Percentiles rank a stretch among this genome's conserved stretches.
phyloP scores from a whole-genome alignment of 30 jellyfish, hydroid and myxozoan genomes.

The Rhopilema esculentum region DNA sequence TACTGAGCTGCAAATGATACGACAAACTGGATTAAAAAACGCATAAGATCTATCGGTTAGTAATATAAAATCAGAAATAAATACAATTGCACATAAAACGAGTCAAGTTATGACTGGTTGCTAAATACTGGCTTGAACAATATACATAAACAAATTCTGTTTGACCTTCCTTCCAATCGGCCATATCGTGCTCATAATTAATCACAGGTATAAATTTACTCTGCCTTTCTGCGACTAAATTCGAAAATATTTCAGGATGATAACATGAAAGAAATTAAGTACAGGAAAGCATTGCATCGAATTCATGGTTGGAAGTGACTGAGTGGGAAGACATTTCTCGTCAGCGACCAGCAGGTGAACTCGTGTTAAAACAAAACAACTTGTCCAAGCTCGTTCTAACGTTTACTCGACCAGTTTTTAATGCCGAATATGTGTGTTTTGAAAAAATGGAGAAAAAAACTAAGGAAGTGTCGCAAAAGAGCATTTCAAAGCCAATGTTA shows the following conservation, averaged over 20 bases:
- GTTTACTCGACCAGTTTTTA: neutral
- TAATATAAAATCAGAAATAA: neutral
- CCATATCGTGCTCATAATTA: neutral
- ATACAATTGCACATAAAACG: neutral
- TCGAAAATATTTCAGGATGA: neutral
- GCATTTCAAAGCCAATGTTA: neutral
- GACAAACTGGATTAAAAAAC: neutral
- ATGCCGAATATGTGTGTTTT: neutral
- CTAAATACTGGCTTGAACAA: neutral
- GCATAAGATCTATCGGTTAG: no score
- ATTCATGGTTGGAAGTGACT: neutral
- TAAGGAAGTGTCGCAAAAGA: neutral
- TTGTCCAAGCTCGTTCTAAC: conserved; percentile 19
- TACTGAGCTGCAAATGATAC: neutral
- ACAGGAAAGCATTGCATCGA: neutral
- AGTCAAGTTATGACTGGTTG: no score
- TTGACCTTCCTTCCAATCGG: neutral
- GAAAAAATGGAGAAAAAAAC: neutral
- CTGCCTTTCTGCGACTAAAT: neutral
- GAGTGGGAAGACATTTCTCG: conserved; percentile 34
- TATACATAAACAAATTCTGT: neutral
- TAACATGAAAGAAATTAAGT: neutral
- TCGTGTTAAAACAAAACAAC: conserved; percentile 14
- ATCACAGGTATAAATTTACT: neutral
- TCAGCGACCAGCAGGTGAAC: conserved; percentile 33